Evolutionary conservation across 1,140 invertebrate genomes (phyloP).

Genomic region (Drosophila littoralis): DNA sequence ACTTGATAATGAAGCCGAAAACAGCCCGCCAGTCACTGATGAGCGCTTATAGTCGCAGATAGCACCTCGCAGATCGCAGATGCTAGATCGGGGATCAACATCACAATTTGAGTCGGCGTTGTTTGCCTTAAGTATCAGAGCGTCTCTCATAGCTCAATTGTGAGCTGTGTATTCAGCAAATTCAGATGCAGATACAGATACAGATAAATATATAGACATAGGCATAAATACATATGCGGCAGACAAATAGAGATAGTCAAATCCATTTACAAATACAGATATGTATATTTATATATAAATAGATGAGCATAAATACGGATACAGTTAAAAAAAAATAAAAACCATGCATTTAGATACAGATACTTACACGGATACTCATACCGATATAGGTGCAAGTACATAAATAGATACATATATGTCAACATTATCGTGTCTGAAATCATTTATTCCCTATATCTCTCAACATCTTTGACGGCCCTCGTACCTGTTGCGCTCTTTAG

Average conservation of each 20-base stretch:
- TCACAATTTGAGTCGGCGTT: slow-evolving; percentile 23
- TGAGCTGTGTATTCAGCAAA: slow-evolving; percentile 13
- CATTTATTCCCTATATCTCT: too few relatives aligned
- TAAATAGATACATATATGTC: background rate
- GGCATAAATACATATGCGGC: background rate
- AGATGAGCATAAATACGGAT: background rate
- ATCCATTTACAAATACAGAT: background rate
- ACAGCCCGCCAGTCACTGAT: slow-evolving; percentile 43
- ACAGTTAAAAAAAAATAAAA: background rate
- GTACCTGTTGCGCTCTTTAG: background rate
- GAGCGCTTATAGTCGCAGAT: slow-evolving; percentile 42
- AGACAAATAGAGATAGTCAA: background rate
- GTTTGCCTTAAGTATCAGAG: slow-evolving; percentile 66
- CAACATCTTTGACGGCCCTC: too few relatives aligned
- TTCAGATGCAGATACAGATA: background rate
- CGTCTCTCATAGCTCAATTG: slow-evolving; percentile 40
- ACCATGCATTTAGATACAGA: slow-evolving; percentile 1
- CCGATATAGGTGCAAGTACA: background rate
- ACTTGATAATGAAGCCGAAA: slow-evolving; percentile 51
- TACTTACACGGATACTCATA: slow-evolving; percentile 1
- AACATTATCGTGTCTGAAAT: too few relatives aligned
- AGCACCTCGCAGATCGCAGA: slow-evolving; percentile 13
- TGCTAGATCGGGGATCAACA: background rate
- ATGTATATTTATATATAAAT: background rate
- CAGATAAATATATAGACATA: background rate